Evolutionary conservation across 2,888 invertebrate genomes (phyloP).

Genomic region (Eupithecia vulgata): DNA sequence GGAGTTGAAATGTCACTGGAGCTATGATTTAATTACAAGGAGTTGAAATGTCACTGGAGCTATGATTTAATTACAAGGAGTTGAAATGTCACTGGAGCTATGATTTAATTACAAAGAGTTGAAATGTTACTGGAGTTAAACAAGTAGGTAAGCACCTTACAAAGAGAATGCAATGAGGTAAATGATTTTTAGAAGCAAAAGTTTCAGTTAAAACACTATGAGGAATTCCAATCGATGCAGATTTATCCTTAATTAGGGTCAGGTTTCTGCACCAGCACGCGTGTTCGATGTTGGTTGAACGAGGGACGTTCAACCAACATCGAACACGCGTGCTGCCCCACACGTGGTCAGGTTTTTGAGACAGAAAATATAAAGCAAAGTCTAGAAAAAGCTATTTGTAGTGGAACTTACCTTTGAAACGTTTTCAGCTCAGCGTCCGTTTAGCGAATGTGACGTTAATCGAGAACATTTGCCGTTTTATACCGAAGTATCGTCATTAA

Average conservation of each 20-base stretch:
- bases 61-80: too few species aligned
- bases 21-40: too few species aligned
- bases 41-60: too few species aligned
- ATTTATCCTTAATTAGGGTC: too few species aligned
- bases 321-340: too few species aligned
- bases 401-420: slow-evolving; percentile 41
- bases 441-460: slow-evolving; percentile 48
- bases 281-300: too few species aligned
- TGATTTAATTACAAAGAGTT: neutral
- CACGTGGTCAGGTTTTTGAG: neutral
- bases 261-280: neutral
- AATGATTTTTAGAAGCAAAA: neutral
- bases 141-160: neutral
- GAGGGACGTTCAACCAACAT: too few species aligned
- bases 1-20: too few species aligned
- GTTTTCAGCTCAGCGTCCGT: slow-evolving; percentile 40
- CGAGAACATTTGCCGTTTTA: slow-evolving; percentile 54
- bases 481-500: slow-evolving; percentile 58
- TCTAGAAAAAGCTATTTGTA: neutral
- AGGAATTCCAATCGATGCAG: too few species aligned
- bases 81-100: too few species aligned
- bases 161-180: neutral
- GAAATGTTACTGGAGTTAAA: neutral
- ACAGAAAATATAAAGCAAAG: neutral
- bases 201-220: neutral